Conservation (phyloP, 2,797 vertebrate species). For the Thamnophis elegans region DNA sequence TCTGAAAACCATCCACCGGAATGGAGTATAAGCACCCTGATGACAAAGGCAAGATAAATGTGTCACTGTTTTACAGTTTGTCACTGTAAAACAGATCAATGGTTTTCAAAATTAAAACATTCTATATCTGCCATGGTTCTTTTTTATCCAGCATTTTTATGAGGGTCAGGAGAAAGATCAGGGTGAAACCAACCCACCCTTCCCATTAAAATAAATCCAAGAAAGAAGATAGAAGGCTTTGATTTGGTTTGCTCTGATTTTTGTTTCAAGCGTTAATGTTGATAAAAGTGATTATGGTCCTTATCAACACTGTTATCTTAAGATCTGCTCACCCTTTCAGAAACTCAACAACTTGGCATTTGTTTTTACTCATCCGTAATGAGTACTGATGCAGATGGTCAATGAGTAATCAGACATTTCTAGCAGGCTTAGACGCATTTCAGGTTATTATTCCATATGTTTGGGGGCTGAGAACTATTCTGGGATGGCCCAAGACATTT, state of each 20-base stretch:
- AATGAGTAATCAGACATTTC: not conserved
- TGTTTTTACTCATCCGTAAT: not conserved
- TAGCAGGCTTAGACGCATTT: not conserved
- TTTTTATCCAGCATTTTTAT: slow-evolving; percentile 22
- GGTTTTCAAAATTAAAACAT: slow-evolving; percentile 51
- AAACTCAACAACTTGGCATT: not conserved
- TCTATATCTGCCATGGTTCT: slow-evolving; percentile 23
- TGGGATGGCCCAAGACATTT: not conserved
- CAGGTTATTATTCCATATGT: not conserved
- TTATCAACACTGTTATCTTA: not conserved
- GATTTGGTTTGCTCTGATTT: not conserved
- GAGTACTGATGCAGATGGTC: not conserved
- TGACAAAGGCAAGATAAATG: slow-evolving; percentile 47
- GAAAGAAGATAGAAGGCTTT: not conserved
- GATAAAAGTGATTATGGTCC: not conserved
- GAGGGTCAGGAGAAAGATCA: not conserved
- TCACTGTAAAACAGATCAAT: slow-evolving; percentile 47
- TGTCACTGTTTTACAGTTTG: slow-evolving; percentile 45
- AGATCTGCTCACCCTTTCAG: not conserved
- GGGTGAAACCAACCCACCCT: not conserved
- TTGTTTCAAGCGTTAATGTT: slow-evolving; percentile 10
- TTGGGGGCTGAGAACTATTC: not conserved
- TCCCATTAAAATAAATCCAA: not conserved
- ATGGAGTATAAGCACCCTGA: not conserved
- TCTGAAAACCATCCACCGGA: not conserved